phyloP scores from a whole-genome alignment of 2,797 vertebrate species.

The Anomalospiza imberbis region DNA sequence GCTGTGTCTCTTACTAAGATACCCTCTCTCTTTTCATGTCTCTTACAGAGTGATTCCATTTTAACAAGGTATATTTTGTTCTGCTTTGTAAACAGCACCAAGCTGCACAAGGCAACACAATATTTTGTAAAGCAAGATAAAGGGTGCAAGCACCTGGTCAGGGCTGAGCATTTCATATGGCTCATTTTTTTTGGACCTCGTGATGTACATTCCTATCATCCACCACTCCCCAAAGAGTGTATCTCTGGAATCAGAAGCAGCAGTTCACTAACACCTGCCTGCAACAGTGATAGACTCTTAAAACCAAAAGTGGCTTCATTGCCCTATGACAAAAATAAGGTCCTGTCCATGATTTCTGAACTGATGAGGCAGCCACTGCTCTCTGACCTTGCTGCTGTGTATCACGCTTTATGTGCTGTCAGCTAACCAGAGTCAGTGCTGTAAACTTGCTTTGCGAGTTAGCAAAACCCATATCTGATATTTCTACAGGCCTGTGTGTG shows the following conservation, averaged over 20 bases:
- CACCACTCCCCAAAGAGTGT: accelerated
- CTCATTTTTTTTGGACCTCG: background rate
- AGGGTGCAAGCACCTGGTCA: accelerated
- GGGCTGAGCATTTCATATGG: background rate
- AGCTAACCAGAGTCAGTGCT: background rate
- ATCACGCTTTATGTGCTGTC: background rate
- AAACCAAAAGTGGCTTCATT: background rate
- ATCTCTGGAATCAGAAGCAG: background rate
- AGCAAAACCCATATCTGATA: background rate
- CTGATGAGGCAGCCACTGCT: background rate
- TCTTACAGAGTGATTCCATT: background rate
- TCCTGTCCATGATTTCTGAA: background rate
- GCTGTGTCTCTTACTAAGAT: background rate
- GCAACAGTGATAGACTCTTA: background rate
- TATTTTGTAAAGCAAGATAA: background rate
- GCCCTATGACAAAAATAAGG: background rate
- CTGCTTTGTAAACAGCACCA: background rate
- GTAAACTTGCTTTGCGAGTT: background rate
- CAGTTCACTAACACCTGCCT: background rate
- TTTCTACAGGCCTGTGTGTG: background rate
- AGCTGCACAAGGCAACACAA: background rate
- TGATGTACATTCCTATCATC: background rate
- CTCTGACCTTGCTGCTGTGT: background rate
- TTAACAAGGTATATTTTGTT: background rate
- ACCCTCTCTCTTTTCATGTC: background rate